A percentile compares a stretch with the other conserved stretches of the same genome.
Conservation (phyloP, 2,113 vertebrate genomes). For the Otocyon megalotis region DNA sequence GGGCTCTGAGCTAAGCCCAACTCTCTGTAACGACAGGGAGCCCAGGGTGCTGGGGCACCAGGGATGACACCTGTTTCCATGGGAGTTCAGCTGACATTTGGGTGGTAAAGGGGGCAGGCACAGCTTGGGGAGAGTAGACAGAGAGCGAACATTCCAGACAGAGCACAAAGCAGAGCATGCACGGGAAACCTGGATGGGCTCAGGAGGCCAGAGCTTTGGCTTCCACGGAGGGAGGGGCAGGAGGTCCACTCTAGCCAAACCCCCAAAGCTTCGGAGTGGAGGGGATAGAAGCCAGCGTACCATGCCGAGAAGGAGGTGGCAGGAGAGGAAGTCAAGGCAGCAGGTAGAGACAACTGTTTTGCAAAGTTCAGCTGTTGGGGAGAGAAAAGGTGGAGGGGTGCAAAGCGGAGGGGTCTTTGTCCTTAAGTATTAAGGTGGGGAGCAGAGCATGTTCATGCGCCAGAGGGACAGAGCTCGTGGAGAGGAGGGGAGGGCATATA, state of each 20-base stretch:
- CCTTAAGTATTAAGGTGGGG: background rate
- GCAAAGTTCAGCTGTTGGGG: background rate
- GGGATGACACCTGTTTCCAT: too few species aligned
- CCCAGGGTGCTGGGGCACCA: too few species aligned
- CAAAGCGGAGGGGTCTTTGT: background rate
- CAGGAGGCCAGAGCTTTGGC: background rate
- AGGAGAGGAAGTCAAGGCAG: background rate
- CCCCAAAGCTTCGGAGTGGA: rapidly evolving
- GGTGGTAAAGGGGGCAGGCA: background rate
- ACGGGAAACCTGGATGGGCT: background rate
- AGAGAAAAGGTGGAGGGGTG: background rate
- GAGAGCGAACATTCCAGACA: background rate
- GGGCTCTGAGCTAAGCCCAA: background rate
- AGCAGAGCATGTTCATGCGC: background rate
- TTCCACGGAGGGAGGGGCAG: rapidly evolving
- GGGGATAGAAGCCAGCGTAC: rapidly evolving
- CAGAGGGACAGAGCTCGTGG: background rate
- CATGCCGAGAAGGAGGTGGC: background rate
- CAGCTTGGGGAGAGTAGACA: background rate
- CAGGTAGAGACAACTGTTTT: background rate
- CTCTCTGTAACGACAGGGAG: rapidly evolving
- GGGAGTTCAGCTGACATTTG: background rate
- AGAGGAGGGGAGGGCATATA: rapidly evolving
- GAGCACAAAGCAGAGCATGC: background rate
- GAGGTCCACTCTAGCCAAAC: background rate